These are phyloP conservation scores for Ceratitis capitata DNA, from an alignment of 1,140 invertebrate genomes.

Conservation along the genomic window DNA sequence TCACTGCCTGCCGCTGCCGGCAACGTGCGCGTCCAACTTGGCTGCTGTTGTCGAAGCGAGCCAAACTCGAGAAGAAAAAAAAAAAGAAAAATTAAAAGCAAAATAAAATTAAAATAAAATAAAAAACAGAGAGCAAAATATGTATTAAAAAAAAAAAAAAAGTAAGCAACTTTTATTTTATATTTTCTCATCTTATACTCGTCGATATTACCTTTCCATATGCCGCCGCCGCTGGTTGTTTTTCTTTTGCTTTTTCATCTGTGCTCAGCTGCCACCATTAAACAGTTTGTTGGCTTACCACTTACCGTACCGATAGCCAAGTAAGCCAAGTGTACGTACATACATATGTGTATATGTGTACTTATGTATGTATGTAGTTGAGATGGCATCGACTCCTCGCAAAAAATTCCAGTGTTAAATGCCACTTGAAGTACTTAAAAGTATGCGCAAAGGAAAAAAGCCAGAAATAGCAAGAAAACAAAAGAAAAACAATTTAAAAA, in stretches of 20 bases:
- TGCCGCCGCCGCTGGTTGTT: neutral
- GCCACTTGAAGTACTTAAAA: neutral
- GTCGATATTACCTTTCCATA: neutral
- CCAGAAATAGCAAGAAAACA: neutral
- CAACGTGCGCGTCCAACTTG: neutral
- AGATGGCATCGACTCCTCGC: neutral
- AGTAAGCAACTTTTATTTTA: neutral
- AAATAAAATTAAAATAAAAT: no score
- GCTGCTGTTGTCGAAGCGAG: neutral
- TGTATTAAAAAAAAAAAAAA: neutral
- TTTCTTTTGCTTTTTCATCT: neutral
- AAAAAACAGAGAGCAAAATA: neutral
- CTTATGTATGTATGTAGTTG: no score
- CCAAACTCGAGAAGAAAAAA: no score
- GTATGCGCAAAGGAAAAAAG: neutral
- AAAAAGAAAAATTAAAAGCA: no score
- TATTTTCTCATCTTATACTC: neutral
- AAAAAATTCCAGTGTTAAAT: neutral
- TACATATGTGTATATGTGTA: no score
- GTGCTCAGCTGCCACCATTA: neutral
- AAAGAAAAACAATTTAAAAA: neutral
- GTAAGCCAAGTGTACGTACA: no score
- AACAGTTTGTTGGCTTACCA: conserved; percentile 19
- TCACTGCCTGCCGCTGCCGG: neutral
- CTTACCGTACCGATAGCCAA: neutral